Evolutionary conservation across 2,797 vertebrate species (phyloP), one percentile per base, ranked within the genome.

Genomic region (Fratercula arctica): DNA sequence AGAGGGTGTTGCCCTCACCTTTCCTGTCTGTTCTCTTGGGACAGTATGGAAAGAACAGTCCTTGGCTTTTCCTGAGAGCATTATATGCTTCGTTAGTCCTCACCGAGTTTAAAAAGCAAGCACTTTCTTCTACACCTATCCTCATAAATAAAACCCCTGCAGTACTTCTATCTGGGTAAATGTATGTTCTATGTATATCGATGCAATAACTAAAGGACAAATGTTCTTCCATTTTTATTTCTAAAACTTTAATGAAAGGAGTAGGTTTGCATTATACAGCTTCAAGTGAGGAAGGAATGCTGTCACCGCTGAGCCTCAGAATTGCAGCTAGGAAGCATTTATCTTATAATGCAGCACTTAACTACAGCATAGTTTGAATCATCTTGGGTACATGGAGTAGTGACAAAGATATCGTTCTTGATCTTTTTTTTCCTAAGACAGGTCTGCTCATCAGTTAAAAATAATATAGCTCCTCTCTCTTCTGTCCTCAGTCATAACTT

Each of bases 361-460:
- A 80, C 78, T 89, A n/a, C 45, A 57, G 18, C 37, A 41, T 78
- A 66, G 56, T 76, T 86, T 90, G 92, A 85, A 78, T 91, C 76
- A 78, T 84, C 76, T 80, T 78, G 19, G 0, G 0, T 88, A 84
- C 33, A 46, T 43, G 17, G 41, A 91, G 11, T 66, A 90, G 57
- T 45, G 87, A 79, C 79, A 96, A 89, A 87, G 66, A 63, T 78
- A 75, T 84, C 2, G 73, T 69, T 97, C 79, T 81, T 88, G n/a
- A 88, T 69, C 6, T 82, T 66, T 80, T 76, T 84, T 81, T 56
- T 16, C 23, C 14, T n/a, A 79, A 61, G 12, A 23, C 33, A 78
- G 9, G 6, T 66, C 61, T 86, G 17, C 14, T 67, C 39, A 66
- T 76, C 29, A 69, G 57, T 63, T 78, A 57, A 69, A 86, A 87